phyloP scores from a whole-genome alignment of 2,113 vertebrate species.

The Centropristis striata region DNA sequence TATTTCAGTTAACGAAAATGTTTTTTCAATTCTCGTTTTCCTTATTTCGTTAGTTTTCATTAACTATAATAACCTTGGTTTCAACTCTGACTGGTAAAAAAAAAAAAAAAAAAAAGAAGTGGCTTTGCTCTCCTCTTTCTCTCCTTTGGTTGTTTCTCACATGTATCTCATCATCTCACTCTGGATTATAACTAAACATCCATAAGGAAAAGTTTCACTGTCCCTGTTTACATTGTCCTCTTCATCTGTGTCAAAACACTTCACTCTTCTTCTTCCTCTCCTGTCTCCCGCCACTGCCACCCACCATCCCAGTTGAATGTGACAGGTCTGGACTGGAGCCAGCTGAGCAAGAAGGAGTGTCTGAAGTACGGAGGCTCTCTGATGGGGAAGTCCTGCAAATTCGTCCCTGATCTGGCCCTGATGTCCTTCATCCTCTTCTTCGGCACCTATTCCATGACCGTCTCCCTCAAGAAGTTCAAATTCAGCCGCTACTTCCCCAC shows the following conservation, averaged over 20 bases:
- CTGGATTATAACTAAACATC: conserved; percentile 22
- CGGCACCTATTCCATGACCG: conserved; percentile 96
- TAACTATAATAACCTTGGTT: conserved; percentile 6
- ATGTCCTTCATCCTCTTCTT: conserved; percentile 99
- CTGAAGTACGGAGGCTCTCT: conserved; percentile 93
- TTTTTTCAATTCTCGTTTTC: no score
- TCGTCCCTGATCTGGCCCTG: conserved; percentile 93
- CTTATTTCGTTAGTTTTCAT: no score
- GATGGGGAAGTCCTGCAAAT: conserved; percentile 94
- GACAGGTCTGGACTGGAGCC: conserved; percentile 97
- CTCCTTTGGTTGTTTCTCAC: conserved; percentile 46
- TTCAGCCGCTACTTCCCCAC: conserved; percentile 98
- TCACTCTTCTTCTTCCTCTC: conserved; percentile 49
- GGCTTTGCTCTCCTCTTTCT: conserved; percentile 24
- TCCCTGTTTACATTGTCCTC: conserved; percentile 15
- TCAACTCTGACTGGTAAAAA: conserved; percentile 15
- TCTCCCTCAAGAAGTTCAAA: conserved; percentile 97
- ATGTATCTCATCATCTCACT: conserved; percentile 23
- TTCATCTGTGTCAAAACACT: conserved; percentile 35
- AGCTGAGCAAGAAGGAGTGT: conserved; percentile 97
- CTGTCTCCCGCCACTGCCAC: conserved; percentile 16
- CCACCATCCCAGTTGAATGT: conserved; percentile 88
- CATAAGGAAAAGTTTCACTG: conserved; percentile 9
- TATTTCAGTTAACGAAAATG: no score
- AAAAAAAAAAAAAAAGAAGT: conserved; percentile 15